Evolutionary conservation across 2,888 invertebrate species (phyloP), one percentile per base, ranked within the genome.

Genomic region (Drosophila meridiana): DNA sequence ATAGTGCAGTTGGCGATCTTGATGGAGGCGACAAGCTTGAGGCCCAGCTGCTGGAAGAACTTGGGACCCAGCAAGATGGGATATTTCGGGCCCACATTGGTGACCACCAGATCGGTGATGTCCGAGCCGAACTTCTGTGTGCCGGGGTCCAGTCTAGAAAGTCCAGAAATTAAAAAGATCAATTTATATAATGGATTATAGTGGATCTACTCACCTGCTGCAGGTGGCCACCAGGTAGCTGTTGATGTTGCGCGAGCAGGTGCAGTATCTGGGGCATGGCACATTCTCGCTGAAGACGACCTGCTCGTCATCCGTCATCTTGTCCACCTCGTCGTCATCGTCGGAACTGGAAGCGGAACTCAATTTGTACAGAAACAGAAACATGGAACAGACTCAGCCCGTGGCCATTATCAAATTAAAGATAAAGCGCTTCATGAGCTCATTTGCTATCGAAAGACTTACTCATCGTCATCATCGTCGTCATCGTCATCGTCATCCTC

Each of bases 1-100:
- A 97, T 95, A 11, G 95, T 95, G 71, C 96, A 96, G 91, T 96
- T 95, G 60, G 95, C 94, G 81, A 96, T 96, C 88, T 95, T 95
- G 20, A 96, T 94, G 4, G 96, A 95, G 32, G 95, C 95, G 43
- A 96, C 93, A 82, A 95, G 94, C 82, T 95, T 94, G 34, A 96
- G 94, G 52, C 96, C 95, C 69, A 95, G 93, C 77, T 94, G 94
- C 75, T 94, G 93, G 91, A 96, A 96, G 82, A 95, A 94, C 63
- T 94, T 94, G 66, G 94, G 94, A 13, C 94, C 95, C 64, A 96
- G 93, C 20, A 94, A 93, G 64, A 95, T 94, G 14, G 95, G 95
- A 87, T 93, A 94, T 55, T 93, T 93, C 3, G 94, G 94, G 55
- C 94, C 95, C 36, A 95, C 94, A 89, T 96, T 95, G 76, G 95